phyloP scores from a whole-genome alignment of 2,113 vertebrate genomes.

The Cheilinus undulatus region DNA sequence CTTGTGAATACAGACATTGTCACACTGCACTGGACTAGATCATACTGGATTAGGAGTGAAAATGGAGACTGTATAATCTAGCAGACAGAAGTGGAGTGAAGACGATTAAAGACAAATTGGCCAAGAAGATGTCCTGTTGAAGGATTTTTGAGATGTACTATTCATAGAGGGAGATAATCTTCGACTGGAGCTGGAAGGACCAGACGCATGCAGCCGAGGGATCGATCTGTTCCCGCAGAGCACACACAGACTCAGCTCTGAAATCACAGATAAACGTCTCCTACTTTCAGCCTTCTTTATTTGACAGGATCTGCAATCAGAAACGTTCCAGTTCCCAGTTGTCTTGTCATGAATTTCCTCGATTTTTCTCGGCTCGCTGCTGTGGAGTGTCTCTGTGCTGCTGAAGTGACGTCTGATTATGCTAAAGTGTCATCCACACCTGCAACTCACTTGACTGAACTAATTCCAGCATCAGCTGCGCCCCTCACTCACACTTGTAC shows the following conservation, averaged over 20 bases:
- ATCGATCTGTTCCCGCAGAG: slow-evolving; percentile 58
- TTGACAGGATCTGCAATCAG: slow-evolving; percentile 25
- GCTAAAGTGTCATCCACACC: slow-evolving; percentile 41
- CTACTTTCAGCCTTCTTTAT: slow-evolving; percentile 26
- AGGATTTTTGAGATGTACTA: slow-evolving; percentile 1
- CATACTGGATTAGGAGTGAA: slow-evolving; percentile 31
- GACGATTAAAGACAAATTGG: slow-evolving; percentile 25
- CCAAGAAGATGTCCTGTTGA: slow-evolving; percentile 7
- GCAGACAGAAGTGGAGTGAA: background rate
- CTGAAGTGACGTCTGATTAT: slow-evolving; percentile 39
- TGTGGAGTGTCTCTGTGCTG: background rate
- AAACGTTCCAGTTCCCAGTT: slow-evolving; percentile 30
- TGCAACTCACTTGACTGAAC: slow-evolving; percentile 32
- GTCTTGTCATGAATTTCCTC: slow-evolving; percentile 28
- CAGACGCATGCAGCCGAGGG: slow-evolving; percentile 30
- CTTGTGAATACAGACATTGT: slow-evolving; percentile 40
- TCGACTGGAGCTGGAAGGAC: slow-evolving; percentile 30
- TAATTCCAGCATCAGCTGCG: slow-evolving; percentile 43
- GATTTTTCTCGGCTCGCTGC: slow-evolving; percentile 32
- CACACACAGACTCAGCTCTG: slow-evolving; percentile 29
- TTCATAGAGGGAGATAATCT: slow-evolving; percentile 42
- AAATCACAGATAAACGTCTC: slow-evolving; percentile 49
- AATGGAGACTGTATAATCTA: background rate
- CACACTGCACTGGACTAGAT: slow-evolving; percentile 39
- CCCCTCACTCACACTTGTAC: slow-evolving; percentile 10